Base-by-base conservation (phyloP, 2,888 invertebrate species). In the Stramonita haemastoma region DNA sequence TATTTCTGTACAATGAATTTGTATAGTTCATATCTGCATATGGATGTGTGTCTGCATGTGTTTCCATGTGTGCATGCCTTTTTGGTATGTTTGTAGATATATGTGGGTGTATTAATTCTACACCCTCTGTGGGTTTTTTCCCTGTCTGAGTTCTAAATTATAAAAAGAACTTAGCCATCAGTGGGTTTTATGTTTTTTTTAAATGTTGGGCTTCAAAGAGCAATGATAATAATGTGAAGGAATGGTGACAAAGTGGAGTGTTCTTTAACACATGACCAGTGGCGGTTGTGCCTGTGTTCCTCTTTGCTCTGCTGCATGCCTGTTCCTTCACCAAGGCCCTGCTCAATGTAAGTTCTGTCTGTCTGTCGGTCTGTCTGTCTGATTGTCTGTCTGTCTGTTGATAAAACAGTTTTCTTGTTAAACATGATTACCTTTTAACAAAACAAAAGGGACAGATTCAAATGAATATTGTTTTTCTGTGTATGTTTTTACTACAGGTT, bases 301-400 rank as follows among this genome's bases (percentile, higher is more conserved):
- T 99, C 92, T 99, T 99, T 96, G 98, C 99, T 4, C 95, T 98
- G 26, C 97, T 99, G 85, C 99, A 99, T 96, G 97, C 98, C 83
- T 98, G 98, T 36, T 98, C 98, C 93, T 99, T 98, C 96, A 98
- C 98, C 22, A 97, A 98, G 89, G 97, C 97, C 90, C 96, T 99
- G 89, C 97, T 99, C 90, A 98, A 99, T 96, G 99, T 99, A 97
- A 98, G 98, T 66, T 66, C 2, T 77, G 26, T 79, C 66, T 85
- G 36, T 83, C n/a, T 36, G 17, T 46, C n/a, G 60, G 0, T 83
- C n/a, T n/a, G n/a, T n/a, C n/a, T n/a, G n/a, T n/a, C n/a, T n/a
- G n/a, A n/a, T n/a, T n/a, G n/a, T n/a, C n/a, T n/a, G n/a, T 46
- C 4, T 46, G 46, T 46, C 46, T 46, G 46, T 46, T 46, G 46